Percentiles rank a stretch among this genome's conserved stretches.
phyloP scores from a whole-genome alignment of 37 sponge, comb jelly and placozoan species.

The Haliclona indistincta region DNA sequence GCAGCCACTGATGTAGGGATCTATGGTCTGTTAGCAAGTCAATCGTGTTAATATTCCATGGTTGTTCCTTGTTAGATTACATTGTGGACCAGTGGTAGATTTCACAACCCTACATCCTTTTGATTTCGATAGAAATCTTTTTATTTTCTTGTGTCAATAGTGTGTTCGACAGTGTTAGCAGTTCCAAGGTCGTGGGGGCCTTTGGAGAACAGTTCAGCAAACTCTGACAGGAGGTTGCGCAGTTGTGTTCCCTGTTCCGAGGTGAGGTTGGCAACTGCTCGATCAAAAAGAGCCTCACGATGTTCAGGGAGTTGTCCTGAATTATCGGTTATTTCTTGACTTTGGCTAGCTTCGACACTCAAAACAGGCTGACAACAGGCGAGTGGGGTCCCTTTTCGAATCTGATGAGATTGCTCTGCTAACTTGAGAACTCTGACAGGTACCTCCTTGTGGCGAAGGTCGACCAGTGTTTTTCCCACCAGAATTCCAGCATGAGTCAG shows the following conservation, averaged over 20 bases:
- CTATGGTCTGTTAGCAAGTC: no score
- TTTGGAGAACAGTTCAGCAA: slow-evolving; percentile 15
- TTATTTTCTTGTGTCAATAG: no score
- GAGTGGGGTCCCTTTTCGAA: slow-evolving; percentile 5
- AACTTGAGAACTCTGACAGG: slow-evolving; percentile 17
- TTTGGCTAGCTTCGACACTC: not conserved
- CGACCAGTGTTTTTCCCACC: slow-evolving; percentile 21
- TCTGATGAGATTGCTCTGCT: not conserved
- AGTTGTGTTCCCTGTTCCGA: not conserved
- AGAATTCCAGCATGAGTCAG: not conserved
- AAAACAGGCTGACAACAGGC: slow-evolving; percentile 4
- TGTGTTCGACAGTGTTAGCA: slow-evolving; percentile 22
- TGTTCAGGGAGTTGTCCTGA: slow-evolving; percentile 12
- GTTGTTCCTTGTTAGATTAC: no score
- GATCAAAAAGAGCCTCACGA: not conserved
- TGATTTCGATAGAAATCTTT: no score
- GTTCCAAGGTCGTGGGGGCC: slow-evolving; percentile 25
- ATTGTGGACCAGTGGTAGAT: no score
- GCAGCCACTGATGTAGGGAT: no score
- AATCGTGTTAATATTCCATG: no score
- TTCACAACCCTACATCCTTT: no score
- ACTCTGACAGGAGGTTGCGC: not conserved
- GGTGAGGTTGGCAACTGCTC: not conserved
- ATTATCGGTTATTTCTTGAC: no score
- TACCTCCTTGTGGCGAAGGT: not conserved